Base-by-base conservation (phyloP, 2,113 vertebrate genomes). In the Lophotis ruficrista region DNA sequence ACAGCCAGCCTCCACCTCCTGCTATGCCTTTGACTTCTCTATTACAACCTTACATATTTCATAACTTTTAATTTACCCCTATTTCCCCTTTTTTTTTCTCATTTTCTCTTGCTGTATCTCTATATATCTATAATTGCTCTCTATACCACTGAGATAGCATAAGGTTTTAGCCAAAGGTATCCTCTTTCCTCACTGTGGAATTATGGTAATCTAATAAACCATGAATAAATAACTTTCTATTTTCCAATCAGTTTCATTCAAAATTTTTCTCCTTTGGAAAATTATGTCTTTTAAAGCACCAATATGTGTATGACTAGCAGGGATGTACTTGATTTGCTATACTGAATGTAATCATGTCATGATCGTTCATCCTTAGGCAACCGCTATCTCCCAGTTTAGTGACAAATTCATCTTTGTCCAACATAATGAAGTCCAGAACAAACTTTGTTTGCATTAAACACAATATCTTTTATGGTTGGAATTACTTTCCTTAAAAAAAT, bases 401-500 rank as follows among this genome's bases (percentile, higher is more conserved):
- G 64, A 89, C 51, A 87, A 89, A 94, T 94, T 83, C 57, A 79
- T 83, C 79, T 92, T 94, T 88, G 83, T 64, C 54, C n/a, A 54
- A 58, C 8, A 25, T 50, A 93, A 83, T 77, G 76, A 94, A 81
- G 54, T 86, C 57, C 62, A 77, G 54, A 83, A 73, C 31, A 91
- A 68, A 58, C 60, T 83, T 73, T 51, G 33, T 80, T 90, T 76
- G 18, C 80, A 83, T 41, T 5, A 31, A 90, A 35, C 75, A 83
- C 38, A 41, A 33, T 83, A 83, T 73, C 8, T 77, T 87, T 93
- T 83, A 20, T 87, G 37, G 73, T 81, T 87, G 77, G 78, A 83
- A 66, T 8, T 25, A 15, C 19, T 68, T 58, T 58, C 16, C 20
- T 28, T 57, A 66, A 81, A 90, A 80, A 33, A 8, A 0, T 9